Conservation (phyloP, 1,140 invertebrate genomes). For the Chrysopa pallens region DNA sequence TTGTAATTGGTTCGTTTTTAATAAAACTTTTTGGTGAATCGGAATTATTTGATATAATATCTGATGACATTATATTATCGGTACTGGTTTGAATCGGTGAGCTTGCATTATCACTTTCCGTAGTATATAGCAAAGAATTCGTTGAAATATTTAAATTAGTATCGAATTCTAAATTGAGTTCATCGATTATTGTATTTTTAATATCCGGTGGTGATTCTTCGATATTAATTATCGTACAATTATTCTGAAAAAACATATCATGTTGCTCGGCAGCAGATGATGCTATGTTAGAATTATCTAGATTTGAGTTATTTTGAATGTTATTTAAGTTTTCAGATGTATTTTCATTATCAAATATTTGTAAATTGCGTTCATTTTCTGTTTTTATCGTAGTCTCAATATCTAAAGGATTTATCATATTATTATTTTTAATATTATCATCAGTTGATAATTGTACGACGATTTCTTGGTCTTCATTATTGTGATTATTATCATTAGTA, state of each 20-base stretch:
- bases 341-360: too few relatives aligned
- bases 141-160: slow-evolving; percentile 13
- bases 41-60: slow-evolving; percentile 20
- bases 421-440: too few relatives aligned
- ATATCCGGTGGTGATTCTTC: background rate
- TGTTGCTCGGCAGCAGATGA: background rate
- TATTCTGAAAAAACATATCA: background rate
- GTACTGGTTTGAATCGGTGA: slow-evolving; percentile 24
- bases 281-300: too few relatives aligned
- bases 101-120: slow-evolving; percentile 20
- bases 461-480: too few relatives aligned
- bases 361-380: too few relatives aligned
- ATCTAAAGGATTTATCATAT: too few relatives aligned
- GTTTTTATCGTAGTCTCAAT: too few relatives aligned
- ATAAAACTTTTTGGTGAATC: slow-evolving; percentile 18
- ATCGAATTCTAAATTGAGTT: background rate
- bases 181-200: background rate
- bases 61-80: slow-evolving; percentile 21
- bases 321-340: too few relatives aligned
- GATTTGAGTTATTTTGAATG: too few relatives aligned
- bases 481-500: too few relatives aligned
- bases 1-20: background rate
- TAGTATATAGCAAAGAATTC: slow-evolving; percentile 13
- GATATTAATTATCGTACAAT: background rate
- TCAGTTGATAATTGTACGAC: too few relatives aligned